Evolutionary conservation across 2,888 invertebrate species (phyloP).

Genomic region (Antitype chi): DNA sequence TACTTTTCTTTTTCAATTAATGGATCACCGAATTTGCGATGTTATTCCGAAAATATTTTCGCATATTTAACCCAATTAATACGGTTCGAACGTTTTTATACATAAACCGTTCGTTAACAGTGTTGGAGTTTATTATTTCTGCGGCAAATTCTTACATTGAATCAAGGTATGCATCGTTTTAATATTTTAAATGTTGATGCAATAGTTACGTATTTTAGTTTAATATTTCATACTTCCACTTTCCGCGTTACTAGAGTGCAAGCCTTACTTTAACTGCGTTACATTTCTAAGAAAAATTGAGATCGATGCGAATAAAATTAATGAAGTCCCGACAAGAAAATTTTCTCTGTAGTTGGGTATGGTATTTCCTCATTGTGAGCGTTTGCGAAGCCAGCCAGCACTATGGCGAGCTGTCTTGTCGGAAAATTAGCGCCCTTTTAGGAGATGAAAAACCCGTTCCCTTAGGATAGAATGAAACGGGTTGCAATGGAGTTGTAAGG

Average conservation of each 20-base stretch:
- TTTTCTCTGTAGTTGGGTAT: slow-evolving; percentile 35
- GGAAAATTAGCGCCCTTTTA: slow-evolving; percentile 73
- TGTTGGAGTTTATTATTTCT: neutral
- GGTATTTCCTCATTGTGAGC: slow-evolving; percentile 45
- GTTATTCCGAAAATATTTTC: slow-evolving; percentile 20
- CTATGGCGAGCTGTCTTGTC: slow-evolving; percentile 61
- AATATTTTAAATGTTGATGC: neutral
- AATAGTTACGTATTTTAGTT: neutral
- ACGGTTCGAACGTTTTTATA: slow-evolving; percentile 1
- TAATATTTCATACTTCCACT: slow-evolving; percentile 10
- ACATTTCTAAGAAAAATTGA: slow-evolving; percentile 63
- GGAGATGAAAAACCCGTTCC: slow-evolving; percentile 69
- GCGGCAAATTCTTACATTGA: neutral
- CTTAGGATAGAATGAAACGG: slow-evolving; percentile 67
- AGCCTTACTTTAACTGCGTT: slow-evolving; percentile 59
- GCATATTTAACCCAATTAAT: neutral
- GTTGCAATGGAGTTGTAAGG: slow-evolving; percentile 56
- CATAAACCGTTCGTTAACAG: neutral
- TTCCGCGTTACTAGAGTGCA: slow-evolving; percentile 23
- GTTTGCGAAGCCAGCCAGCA: slow-evolving; percentile 45
- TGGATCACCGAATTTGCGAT: slow-evolving; percentile 3
- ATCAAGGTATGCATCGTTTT: neutral
- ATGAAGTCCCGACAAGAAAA: slow-evolving; percentile 56
- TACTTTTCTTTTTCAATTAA: slow-evolving; percentile 24
- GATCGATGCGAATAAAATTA: slow-evolving; percentile 68